A percentile compares a stretch with the other conserved stretches of the same genome.
phyloP scores from a whole-genome alignment of 2,113 vertebrate genomes.

The Cebus imitator region DNA sequence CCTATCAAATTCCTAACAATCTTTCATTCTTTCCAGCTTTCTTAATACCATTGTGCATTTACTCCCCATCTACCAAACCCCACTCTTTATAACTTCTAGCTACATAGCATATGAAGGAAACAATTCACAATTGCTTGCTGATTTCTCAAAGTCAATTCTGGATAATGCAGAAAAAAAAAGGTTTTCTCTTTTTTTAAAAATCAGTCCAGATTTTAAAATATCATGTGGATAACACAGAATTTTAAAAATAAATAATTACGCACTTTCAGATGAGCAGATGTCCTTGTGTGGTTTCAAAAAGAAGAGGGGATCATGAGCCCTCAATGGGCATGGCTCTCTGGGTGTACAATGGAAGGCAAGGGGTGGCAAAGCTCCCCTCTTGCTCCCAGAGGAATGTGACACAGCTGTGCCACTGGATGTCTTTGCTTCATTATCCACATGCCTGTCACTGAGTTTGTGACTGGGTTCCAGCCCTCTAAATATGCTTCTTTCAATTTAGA shows the following conservation, averaged over 20 bases:
- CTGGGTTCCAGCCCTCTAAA: not conserved
- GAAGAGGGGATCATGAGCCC: not conserved
- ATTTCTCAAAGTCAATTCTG: not conserved
- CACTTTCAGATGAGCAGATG: no score
- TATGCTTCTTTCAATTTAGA: not conserved
- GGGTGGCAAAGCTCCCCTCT: rapidly evolving
- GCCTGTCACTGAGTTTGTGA: not conserved
- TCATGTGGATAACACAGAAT: not conserved
- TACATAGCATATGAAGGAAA: not conserved
- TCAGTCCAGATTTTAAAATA: not conserved
- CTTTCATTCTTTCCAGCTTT: not conserved
- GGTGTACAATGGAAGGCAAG: rapidly evolving
- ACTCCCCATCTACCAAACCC: not conserved
- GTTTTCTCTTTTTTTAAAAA: not conserved
- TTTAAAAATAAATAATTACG: not conserved
- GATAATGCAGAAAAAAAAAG: not conserved
- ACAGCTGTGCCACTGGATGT: rapidly evolving
- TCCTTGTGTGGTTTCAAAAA: not conserved
- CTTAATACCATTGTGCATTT: no score
- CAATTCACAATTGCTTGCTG: not conserved
- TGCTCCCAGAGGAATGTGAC: rapidly evolving
- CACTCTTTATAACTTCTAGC: not conserved
- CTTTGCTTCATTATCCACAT: not conserved
- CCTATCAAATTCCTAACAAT: not conserved
- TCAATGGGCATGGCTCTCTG: not conserved